Conservation (phyloP, 2,113 vertebrate genomes). For the Nerophis lumbriciformis region DNA sequence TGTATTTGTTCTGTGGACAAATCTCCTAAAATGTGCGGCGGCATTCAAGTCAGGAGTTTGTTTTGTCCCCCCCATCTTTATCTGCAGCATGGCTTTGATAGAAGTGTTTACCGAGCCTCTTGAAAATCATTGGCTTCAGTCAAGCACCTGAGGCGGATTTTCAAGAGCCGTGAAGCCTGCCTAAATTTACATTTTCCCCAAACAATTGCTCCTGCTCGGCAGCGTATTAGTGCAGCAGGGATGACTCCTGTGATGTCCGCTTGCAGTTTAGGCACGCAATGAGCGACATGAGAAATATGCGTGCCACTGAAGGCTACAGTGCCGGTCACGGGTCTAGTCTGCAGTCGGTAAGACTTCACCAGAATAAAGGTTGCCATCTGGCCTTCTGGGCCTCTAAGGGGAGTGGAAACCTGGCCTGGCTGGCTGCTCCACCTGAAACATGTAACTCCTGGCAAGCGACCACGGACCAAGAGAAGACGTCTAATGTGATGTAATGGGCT, state of each 20-base stretch:
- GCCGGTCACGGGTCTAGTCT: conserved; percentile 5
- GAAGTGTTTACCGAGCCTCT: conserved; percentile 15
- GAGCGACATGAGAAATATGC: background rate
- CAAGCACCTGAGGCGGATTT: conserved; percentile 20
- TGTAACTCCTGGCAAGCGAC: conserved; percentile 14
- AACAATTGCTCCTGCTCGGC: conserved; percentile 24
- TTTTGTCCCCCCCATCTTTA: background rate
- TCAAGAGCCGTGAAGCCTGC: conserved; percentile 1
- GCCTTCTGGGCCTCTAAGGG: background rate
- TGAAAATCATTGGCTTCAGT: conserved; percentile 3
- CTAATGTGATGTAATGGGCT: conserved; percentile 34
- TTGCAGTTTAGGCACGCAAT: background rate
- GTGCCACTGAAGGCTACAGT: background rate
- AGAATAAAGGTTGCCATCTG: conserved; percentile 9
- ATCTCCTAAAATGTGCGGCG: background rate
- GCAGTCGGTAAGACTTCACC: conserved; percentile 9
- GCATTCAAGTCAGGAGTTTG: no score
- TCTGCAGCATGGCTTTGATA: conserved; percentile 10
- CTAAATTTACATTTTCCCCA: conserved; percentile 19
- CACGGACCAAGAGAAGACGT: background rate
- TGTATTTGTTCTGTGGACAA: background rate
- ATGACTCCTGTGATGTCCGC: conserved; percentile 8
- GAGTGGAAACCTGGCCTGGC: conserved; percentile 6
- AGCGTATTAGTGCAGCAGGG: conserved; percentile 18
- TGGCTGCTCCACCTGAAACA: conserved; percentile 1